Base-by-base conservation (phyloP, 1,140 invertebrate genomes). In the Zaprionus nigranus region DNA sequence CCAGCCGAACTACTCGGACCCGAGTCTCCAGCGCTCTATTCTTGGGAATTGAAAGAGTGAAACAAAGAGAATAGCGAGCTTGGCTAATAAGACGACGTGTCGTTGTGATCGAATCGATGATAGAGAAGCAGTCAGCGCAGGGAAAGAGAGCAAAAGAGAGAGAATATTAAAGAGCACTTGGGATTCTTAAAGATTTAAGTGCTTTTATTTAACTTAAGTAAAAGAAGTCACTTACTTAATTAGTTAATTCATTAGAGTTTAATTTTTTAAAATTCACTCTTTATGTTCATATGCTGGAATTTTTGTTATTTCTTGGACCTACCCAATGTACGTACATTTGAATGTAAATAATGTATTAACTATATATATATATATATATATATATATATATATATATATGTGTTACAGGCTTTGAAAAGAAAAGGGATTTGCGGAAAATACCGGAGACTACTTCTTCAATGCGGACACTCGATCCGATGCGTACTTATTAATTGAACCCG, bases 381-480 rank as follows among this genome's bases (percentile, higher is more conserved):
- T n/a, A n/a, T n/a, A n/a, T n/a, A n/a, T n/a, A n/a, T n/a, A n/a
- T n/a, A n/a, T n/a, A n/a, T n/a, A 46, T 15, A 43, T 43, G 5
- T n/a, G 12, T n/a, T 17, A n/a, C 6, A 46, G n/a, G 7, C 40
- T 46, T 46, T 1, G 40, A 46, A 46, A 15, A 46, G 20, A 43
- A 38, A 61, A 60, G 68, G 56, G 69, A 61, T 61, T 59, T 59
- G 24, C 70, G 54, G 78, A 74, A 69, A 74, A 74, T 78, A 62
- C 78, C 51, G 57, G 75, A 54, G 57, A 53, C 61, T 59, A 62
- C 75, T 66, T 80, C 78, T 80, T 80, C 12, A 13, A 74, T 36
- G 53, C 75, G n/a, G 69, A 54, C 5, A 28, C 43, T 26, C 24
- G 36, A 69, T 15, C 6, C 36, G 17, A n/a, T 20, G 9, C 46